These are phyloP conservation scores for Entomobrya multifasciata DNA, from an alignment of 2,888 invertebrate species.

Conservation along the genomic window DNA sequence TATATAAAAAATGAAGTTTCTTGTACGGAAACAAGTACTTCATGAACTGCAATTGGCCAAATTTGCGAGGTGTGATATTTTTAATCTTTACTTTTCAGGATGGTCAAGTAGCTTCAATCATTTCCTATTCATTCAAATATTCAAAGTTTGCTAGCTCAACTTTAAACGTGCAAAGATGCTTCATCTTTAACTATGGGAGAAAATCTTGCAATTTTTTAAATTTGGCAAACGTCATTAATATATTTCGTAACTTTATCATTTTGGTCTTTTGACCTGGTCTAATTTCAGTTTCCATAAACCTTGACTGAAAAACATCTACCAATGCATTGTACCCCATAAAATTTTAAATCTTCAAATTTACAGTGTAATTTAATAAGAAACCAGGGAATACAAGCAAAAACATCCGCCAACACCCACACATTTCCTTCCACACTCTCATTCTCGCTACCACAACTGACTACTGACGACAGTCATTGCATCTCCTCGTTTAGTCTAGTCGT, in stretches of 20 bases:
- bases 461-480: no score
- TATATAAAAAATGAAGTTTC: background rate
- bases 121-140: no score
- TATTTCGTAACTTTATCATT: no score
- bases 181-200: no score
- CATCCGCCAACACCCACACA: constrained; percentile 4
- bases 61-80: background rate
- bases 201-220: no score
- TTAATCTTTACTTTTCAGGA: no score
- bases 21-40: no score
- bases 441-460: background rate
- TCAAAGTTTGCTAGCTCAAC: no score
- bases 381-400: background rate
- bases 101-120: no score
- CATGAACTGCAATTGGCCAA: background rate
- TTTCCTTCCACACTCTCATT: background rate
- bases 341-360: background rate
- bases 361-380: background rate
- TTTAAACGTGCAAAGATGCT: no score
- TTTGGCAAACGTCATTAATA: no score
- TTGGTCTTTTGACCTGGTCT: constrained; percentile 36
- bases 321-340: constrained; percentile 13
- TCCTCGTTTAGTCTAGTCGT: no score
- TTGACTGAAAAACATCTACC: constrained; percentile 33
- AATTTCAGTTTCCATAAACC: constrained; percentile 47